A percentile compares a stretch with the other conserved stretches of the same genome.
These are phyloP conservation scores for Drosophila erecta DNA, from an alignment of 1,140 invertebrate genomes.

Conservation along the genomic window DNA sequence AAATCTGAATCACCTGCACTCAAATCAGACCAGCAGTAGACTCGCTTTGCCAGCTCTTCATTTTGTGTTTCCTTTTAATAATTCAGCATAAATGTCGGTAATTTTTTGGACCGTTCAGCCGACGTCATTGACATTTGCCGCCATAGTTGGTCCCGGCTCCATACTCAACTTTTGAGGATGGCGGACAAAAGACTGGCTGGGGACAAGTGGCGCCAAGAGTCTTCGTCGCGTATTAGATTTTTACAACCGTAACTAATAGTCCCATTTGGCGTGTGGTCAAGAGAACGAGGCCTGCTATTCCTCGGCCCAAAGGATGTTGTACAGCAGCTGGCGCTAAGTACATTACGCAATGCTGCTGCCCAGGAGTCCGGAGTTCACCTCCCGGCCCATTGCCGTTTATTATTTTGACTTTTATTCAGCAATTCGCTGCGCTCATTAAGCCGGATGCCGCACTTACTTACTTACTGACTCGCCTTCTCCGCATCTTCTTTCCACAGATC, in stretches of 20 bases:
- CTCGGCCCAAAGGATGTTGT: slow-evolving; percentile 26
- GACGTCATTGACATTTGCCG: slow-evolving; percentile 55
- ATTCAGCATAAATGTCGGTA: slow-evolving; percentile 78
- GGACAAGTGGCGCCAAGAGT: slow-evolving; percentile 65
- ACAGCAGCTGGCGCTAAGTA: slow-evolving; percentile 74
- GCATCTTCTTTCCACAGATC: slow-evolving; percentile 63
- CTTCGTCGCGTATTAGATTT: slow-evolving; percentile 78
- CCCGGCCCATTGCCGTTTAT: slow-evolving; percentile 83
- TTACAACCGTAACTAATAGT: slow-evolving; percentile 83
- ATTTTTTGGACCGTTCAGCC: slow-evolving; percentile 30
- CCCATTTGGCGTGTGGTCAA: slow-evolving; percentile 80
- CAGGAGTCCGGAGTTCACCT: slow-evolving; percentile 55
- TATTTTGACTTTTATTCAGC: slow-evolving; percentile 83
- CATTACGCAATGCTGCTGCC: slow-evolving; percentile 62
- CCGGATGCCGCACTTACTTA: slow-evolving; percentile 60
- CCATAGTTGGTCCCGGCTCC: slow-evolving; percentile 25
- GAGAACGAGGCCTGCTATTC: slow-evolving; percentile 16
- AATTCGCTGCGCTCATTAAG: slow-evolving; percentile 82
- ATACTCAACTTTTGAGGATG: not conserved
- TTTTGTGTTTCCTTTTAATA: slow-evolving; percentile 79
- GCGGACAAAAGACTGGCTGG: slow-evolving; percentile 33
- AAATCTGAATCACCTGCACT: slow-evolving; percentile 74
- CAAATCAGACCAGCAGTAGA: slow-evolving; percentile 47
- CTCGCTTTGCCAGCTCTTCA: slow-evolving; percentile 69
- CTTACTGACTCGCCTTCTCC: slow-evolving; percentile 2